Base-by-base conservation (phyloP, 2,888 invertebrate genomes). In the Andrena chrysosceles region DNA sequence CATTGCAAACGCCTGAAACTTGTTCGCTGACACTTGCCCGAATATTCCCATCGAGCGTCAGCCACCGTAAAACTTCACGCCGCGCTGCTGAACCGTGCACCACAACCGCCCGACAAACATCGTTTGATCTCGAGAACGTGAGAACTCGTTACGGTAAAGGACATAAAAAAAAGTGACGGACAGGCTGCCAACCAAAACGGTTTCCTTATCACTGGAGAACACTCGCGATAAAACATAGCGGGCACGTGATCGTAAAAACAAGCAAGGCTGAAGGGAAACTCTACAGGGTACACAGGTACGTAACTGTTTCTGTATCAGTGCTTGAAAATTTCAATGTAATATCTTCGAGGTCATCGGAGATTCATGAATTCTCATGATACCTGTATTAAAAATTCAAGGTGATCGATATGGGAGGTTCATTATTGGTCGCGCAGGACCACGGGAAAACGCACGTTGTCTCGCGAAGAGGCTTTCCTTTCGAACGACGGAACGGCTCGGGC, bases 41-140 rank as follows among this genome's bases (percentile, higher is more conserved):
- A 77, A 79, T 70, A 77, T 77, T 79, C 78, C 64, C 59, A 70
- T 77, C 78, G 60, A 64, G 63, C 78, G 63, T 77, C 64, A 42
- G 16, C 56, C 64, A 64, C 49, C 78, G 56, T 79, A 79, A 79
- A 79, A 79, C 59, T 29, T 23, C 33, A 10, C 48, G 62, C 48
- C 48, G 68, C 20, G 62, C 56, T 54, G 68, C 20, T 67, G 66
- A 42, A 60, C 77, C n/a, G 75, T 16, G 68, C 49, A 33, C 20
- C 26, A 10, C 48, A 67, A 49, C 48, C 1, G 29, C 13, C 63
- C 56, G 56, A 29, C 77, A 56, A 79, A 64, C 78, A 70, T 69
- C 78, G 78, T 79, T 77, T 77, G 79, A 77, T 79, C 78, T 69
- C 54, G 49, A 33, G 48, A 77, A 56, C 78, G 48, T 26, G 78